Evolutionary conservation across 2,113 vertebrate species (phyloP).

Genomic region (Pangasianodon hypophthalmus): DNA sequence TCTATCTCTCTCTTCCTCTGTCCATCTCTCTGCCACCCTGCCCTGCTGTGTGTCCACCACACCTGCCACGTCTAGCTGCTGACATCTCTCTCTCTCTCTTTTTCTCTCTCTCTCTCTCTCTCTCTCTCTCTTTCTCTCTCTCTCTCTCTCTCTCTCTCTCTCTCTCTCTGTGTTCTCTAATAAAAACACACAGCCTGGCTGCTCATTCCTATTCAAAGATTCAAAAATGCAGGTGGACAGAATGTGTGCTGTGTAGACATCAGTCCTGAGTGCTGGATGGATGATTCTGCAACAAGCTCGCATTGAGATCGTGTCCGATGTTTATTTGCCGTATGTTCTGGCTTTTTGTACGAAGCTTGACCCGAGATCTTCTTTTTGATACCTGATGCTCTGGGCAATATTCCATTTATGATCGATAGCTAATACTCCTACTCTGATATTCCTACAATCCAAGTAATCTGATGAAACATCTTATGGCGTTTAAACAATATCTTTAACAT

Average conservation of each 20-base stretch:
- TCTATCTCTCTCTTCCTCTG: not conserved
- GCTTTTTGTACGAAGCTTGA: not conserved
- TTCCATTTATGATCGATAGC: not conserved
- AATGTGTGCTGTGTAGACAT: not conserved
- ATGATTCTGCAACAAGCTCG: not conserved
- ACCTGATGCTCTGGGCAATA: not conserved
- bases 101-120: conserved; percentile 5
- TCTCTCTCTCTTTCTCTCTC: not conserved
- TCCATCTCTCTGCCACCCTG: not conserved
- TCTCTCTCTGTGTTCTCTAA: not conserved
- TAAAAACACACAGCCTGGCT: not conserved
- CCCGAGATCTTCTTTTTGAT: not conserved
- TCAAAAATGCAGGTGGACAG: not conserved
- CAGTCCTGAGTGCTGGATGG: not conserved
- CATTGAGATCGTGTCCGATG: not conserved
- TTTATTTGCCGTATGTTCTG: not conserved
- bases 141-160: not conserved
- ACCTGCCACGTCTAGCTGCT: conserved; percentile 23
- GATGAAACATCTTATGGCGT: not conserved
- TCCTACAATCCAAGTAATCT: not conserved
- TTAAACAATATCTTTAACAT: not conserved
- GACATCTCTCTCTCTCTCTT: not conserved
- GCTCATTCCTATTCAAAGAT: not conserved
- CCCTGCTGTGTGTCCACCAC: conserved; percentile 9
- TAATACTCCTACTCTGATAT: not conserved